A percentile compares a stretch with the other conserved stretches of the same genome.
phyloP scores from a whole-genome alignment of 2,888 invertebrate species.

The Tridacna crocea region DNA sequence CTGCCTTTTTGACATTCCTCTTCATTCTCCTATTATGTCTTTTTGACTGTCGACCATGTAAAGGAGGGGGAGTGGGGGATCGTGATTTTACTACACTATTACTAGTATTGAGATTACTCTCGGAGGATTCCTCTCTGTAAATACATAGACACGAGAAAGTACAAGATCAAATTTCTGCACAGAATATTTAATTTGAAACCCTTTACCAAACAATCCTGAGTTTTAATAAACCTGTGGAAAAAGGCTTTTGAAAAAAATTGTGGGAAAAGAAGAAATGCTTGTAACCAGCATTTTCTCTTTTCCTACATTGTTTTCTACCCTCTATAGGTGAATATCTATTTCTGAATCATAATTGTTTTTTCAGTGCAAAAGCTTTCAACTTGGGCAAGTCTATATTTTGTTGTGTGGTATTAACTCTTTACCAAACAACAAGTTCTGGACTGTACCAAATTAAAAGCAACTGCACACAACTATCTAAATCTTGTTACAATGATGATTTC shows the following conservation, averaged over 20 bases:
- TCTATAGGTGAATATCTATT: neutral
- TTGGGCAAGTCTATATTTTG: no score
- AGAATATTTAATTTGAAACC: neutral
- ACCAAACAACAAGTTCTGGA: no score
- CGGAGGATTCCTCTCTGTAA: neutral
- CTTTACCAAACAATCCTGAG: neutral
- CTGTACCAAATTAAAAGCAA: no score
- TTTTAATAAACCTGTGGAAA: neutral
- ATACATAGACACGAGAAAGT: neutral
- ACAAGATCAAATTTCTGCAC: no score
- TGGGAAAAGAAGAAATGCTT: neutral
- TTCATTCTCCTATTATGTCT: constrained; percentile 11
- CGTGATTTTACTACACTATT: constrained; percentile 1
- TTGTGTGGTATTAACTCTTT: no score
- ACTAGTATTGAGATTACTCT: neutral
- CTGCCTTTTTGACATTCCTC: constrained; percentile 11
- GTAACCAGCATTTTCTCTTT: constrained; percentile 1
- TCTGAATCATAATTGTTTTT: neutral
- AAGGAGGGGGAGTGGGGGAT: constrained; percentile 6
- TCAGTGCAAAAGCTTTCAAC: no score
- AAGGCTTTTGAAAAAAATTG: neutral
- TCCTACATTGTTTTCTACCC: neutral
- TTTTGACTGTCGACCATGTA: neutral
- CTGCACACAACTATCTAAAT: no score
- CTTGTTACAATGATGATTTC: no score